Conservation (phyloP, 1,140 invertebrate species). For the Tenebrio molitor region DNA sequence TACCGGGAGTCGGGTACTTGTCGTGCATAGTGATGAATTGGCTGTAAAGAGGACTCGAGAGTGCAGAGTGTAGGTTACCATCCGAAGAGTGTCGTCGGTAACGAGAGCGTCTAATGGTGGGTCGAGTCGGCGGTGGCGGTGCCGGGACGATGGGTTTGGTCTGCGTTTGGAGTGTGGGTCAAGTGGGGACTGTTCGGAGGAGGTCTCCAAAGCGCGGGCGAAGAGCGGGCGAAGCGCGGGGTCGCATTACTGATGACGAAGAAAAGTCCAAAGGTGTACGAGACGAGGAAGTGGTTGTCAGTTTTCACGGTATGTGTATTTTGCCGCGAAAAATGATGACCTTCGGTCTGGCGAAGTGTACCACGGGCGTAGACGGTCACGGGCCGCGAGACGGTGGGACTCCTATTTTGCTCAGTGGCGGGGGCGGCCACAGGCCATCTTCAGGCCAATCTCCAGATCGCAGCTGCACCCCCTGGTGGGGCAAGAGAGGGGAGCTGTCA, state of each 20-base stretch:
- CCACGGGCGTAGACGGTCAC: constrained; percentile 41
- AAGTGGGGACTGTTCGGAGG: constrained; percentile 29
- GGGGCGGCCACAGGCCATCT: constrained; percentile 55
- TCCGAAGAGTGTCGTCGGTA: background rate
- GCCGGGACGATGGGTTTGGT: constrained; percentile 4
- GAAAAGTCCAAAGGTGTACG: constrained; percentile 45
- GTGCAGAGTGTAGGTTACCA: background rate
- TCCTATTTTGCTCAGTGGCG: constrained; percentile 49
- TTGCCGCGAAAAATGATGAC: constrained; percentile 48
- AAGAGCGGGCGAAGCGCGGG: background rate
- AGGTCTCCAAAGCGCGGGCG: constrained; percentile 22
- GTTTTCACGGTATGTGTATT: constrained; percentile 49
- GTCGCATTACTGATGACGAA: constrained; percentile 41
- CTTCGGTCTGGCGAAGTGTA: constrained; percentile 46
- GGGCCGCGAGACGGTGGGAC: constrained; percentile 42
- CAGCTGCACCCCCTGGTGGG: constrained; percentile 57
- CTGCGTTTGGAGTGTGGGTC: constrained; percentile 12
- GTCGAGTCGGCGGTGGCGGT: background rate
- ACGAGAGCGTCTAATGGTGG: background rate
- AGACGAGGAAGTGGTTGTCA: constrained; percentile 53
- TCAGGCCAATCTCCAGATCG: constrained; percentile 57
- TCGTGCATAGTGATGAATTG: background rate
- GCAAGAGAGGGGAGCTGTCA: constrained; percentile 57
- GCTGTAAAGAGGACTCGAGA: background rate
- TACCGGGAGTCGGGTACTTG: no score